Percentiles rank a stretch among this genome's conserved stretches.
phyloP scores from a whole-genome alignment of 2,888 invertebrate genomes.

The Cheilosia scutellata region DNA sequence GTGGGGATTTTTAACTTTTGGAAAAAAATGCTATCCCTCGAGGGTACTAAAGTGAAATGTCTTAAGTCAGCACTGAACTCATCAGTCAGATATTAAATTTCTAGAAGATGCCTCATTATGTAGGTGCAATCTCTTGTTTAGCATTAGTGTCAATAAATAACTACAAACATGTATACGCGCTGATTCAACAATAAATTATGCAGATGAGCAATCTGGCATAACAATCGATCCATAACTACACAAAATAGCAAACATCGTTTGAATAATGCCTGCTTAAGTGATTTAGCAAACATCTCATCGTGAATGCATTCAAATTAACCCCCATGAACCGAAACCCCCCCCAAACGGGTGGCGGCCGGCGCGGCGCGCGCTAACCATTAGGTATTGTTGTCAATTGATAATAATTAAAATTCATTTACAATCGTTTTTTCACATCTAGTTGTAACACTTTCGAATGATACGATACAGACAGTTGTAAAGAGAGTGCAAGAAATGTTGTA shows the following conservation, averaged over 20 bases:
- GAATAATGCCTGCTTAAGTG: constrained; percentile 59
- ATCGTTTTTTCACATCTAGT: constrained; percentile 30
- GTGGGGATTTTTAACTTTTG: no score
- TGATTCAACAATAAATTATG: constrained; percentile 55
- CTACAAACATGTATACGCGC: constrained; percentile 9
- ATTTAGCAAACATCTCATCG: constrained; percentile 43
- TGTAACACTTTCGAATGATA: constrained; percentile 46
- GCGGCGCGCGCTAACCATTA: not conserved
- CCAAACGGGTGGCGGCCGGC: not conserved
- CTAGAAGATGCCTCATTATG: no score
- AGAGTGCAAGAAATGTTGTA: no score
- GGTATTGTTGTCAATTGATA: not conserved
- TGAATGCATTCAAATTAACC: constrained; percentile 43
- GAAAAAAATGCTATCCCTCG: no score
- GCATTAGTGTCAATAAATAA: not conserved
- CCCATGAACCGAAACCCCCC: no score
- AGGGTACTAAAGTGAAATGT: no score
- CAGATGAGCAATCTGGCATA: constrained; percentile 31
- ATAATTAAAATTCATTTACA: constrained; percentile 19
- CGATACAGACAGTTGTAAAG: not conserved
- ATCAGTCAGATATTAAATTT: no score
- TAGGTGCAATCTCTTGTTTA: no score
- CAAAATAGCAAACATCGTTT: constrained; percentile 32
- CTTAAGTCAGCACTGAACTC: no score
- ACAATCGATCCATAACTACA: constrained; percentile 31